Percentiles rank a stretch among this genome's conserved stretches.
Evolutionary conservation across 2,888 invertebrate species (phyloP).

Genomic region (Xanthorhoe designata): DNA sequence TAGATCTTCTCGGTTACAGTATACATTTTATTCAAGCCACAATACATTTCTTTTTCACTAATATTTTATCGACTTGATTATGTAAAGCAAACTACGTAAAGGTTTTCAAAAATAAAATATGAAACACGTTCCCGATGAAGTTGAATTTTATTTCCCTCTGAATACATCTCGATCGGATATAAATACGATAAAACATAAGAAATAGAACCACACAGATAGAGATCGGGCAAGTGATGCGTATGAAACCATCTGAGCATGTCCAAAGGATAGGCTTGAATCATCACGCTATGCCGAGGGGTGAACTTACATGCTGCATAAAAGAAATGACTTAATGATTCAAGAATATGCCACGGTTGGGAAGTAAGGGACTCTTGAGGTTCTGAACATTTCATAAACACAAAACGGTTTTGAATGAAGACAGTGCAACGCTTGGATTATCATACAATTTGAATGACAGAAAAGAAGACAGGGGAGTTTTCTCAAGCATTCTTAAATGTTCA

Average conservation of each 20-base stretch:
- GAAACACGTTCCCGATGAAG: not conserved
- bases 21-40: too few relatives aligned
- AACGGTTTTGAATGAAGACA: slow-evolving; percentile 20
- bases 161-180: not conserved
- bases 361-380: slow-evolving; percentile 28
- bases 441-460: slow-evolving; percentile 34
- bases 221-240: slow-evolving; percentile 38
- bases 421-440: slow-evolving; percentile 31
- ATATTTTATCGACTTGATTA: too few relatives aligned
- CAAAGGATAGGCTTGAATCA: slow-evolving; percentile 34
- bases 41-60: too few relatives aligned
- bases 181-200: slow-evolving; percentile 18
- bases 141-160: slow-evolving; percentile 4
- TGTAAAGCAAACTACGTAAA: too few relatives aligned
- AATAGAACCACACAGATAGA: slow-evolving; percentile 32
- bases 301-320: slow-evolving; percentile 24
- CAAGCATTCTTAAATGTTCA: not conserved
- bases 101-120: not conserved
- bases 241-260: slow-evolving; percentile 38
- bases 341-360: slow-evolving; percentile 24
- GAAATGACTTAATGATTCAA: slow-evolving; percentile 34
- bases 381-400: slow-evolving; percentile 24
- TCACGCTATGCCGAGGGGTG: slow-evolving; percentile 30
- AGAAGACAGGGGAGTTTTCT: slow-evolving; percentile 2
- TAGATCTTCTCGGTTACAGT: too few relatives aligned